Evolutionary conservation across 2,888 invertebrate species (phyloP).

Genomic region (Agriotes lineatus): DNA sequence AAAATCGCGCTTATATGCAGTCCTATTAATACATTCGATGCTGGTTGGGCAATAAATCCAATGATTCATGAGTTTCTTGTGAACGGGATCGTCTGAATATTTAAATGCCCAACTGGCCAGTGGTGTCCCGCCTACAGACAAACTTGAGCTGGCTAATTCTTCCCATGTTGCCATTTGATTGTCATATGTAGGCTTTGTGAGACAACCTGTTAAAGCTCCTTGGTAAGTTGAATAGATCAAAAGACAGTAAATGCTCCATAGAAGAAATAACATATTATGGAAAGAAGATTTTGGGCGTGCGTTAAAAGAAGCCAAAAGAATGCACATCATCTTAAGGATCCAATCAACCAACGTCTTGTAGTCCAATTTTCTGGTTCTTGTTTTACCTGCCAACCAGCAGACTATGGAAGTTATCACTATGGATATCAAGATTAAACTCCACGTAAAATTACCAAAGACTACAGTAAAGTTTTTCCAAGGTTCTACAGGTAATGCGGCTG

Average conservation of each 20-base stretch:
- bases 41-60: too few species aligned
- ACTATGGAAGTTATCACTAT: slow-evolving; percentile 37
- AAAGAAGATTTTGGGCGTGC: slow-evolving; percentile 32
- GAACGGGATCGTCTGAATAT: too few species aligned
- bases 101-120: too few species aligned
- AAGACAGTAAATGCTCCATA: slow-evolving; percentile 69
- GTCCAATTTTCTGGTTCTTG: background rate
- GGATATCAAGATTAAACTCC: slow-evolving; percentile 65
- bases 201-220: slow-evolving; percentile 71
- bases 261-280: slow-evolving; percentile 63
- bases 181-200: slow-evolving; percentile 69
- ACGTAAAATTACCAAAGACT: slow-evolving; percentile 67
- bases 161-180: slow-evolving; percentile 69
- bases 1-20: too few species aligned
- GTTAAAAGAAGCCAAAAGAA: slow-evolving; percentile 17
- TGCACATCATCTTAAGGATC: slow-evolving; percentile 10
- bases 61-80: too few species aligned
- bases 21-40: too few species aligned
- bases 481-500: slow-evolving; percentile 66
- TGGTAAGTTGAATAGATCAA: slow-evolving; percentile 70
- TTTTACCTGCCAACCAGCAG: slow-evolving; percentile 5
- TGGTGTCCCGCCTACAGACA: too few species aligned
- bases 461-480: slow-evolving; percentile 69
- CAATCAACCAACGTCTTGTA: slow-evolving; percentile 10
- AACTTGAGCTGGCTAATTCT: slow-evolving; percentile 65